Conservation (phyloP, 2,113 vertebrate genomes). For the Etheostoma spectabile region DNA sequence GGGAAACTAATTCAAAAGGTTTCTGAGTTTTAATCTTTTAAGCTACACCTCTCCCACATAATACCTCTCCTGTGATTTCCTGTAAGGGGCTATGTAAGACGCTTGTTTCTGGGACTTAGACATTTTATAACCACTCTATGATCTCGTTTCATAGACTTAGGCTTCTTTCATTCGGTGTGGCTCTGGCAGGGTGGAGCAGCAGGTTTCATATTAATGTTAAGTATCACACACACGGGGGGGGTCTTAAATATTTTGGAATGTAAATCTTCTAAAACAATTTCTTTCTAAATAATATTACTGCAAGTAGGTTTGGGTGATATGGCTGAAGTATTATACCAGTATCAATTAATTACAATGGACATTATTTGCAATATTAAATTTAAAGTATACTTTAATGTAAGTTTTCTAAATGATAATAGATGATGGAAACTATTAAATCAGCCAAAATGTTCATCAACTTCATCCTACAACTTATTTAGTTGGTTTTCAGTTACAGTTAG, state of each 20-base stretch:
- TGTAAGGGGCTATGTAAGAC: constrained; percentile 57
- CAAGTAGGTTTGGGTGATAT: not conserved
- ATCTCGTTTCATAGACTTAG: too few relatives aligned
- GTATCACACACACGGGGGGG: too few relatives aligned
- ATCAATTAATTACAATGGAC: not conserved
- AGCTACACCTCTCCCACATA: constrained; percentile 73
- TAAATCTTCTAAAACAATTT: constrained; percentile 4
- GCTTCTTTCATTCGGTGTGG: constrained; percentile 30
- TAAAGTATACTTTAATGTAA: too few relatives aligned
- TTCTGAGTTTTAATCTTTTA: constrained; percentile 73
- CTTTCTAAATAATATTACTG: not conserved
- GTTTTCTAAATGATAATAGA: too few relatives aligned
- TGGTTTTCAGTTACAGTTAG: not conserved
- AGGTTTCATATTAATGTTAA: constrained; percentile 41
- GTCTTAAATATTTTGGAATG: constrained; percentile 15
- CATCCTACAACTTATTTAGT: too few relatives aligned
- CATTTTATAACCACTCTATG: too few relatives aligned
- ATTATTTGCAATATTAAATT: too few relatives aligned
- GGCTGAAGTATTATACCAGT: not conserved
- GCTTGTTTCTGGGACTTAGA: constrained; percentile 66
- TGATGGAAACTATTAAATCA: too few relatives aligned
- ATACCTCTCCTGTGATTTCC: constrained; percentile 69
- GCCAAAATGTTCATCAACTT: too few relatives aligned
- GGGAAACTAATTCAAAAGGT: constrained; percentile 66
- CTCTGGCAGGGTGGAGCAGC: constrained; percentile 14